Conservation (phyloP, 1,140 invertebrate genomes). For the Heliconius hewitsoni region DNA sequence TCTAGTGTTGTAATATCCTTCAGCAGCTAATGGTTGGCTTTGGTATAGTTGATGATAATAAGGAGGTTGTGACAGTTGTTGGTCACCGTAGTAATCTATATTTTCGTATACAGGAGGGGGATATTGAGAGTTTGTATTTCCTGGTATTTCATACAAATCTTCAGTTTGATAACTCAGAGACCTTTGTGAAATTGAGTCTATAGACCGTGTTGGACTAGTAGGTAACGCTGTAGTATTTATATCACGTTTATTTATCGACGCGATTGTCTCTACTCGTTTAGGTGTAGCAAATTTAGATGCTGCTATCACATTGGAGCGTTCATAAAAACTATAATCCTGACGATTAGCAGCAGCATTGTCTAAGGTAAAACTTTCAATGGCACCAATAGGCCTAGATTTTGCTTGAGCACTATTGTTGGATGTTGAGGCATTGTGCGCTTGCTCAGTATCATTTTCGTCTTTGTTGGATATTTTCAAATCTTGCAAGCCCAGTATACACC, state of each 20-base stretch:
- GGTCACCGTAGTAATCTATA: constrained; percentile 87
- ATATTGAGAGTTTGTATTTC: constrained; percentile 67
- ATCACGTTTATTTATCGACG: constrained; percentile 81
- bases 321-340: constrained; percentile 78
- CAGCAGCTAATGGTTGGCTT: constrained; percentile 68
- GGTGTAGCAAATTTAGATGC: constrained; percentile 89
- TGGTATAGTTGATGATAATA: constrained; percentile 84
- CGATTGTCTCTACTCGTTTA: constrained; percentile 85
- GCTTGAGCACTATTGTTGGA: constrained; percentile 63
- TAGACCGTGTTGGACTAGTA: constrained; percentile 77
- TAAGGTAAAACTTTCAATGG: constrained; percentile 78
- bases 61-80: constrained; percentile 79
- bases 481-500: constrained; percentile 76
- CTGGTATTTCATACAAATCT: constrained; percentile 73
- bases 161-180: constrained; percentile 84
- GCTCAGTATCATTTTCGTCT: constrained; percentile 77
- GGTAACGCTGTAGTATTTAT: constrained; percentile 66
- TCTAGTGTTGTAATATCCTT: constrained; percentile 82
- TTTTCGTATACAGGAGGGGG: constrained; percentile 89
- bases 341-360: constrained; percentile 67
- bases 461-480: constrained; percentile 79
- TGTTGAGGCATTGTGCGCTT: constrained; percentile 68
- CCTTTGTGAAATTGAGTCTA: constrained; percentile 84
- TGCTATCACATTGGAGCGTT: constrained; percentile 82
- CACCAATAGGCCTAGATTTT: constrained; percentile 73